Evolutionary conservation across 2,888 invertebrate genomes (phyloP).

Genomic region (Diplolepis rosae): DNA sequence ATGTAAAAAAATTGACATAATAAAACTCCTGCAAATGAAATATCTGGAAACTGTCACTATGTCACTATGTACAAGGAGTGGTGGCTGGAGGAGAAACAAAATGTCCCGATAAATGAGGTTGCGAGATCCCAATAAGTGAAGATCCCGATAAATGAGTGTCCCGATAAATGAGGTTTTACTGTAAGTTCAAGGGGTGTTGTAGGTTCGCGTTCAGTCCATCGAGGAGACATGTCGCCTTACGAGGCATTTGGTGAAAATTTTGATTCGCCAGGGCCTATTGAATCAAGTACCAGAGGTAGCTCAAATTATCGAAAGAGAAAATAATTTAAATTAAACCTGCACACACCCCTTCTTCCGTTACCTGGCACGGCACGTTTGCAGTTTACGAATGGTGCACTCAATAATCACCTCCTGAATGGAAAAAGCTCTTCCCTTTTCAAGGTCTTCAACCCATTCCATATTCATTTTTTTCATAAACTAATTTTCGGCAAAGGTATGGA

Average conservation of each 20-base stretch:
- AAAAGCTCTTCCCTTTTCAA: background rate
- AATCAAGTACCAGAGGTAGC: conserved; percentile 59
- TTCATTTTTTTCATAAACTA: no score
- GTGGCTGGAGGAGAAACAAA: no score
- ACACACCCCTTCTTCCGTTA: background rate
- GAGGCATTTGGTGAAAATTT: conserved; percentile 56
- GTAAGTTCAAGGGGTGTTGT: background rate
- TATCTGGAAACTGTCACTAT: no score
- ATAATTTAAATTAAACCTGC: conserved; percentile 18
- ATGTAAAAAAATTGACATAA: no score
- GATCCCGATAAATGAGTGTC: no score
- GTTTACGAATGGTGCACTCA: background rate
- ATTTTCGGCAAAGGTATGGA: background rate
- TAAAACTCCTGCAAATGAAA: no score
- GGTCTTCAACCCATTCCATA: no score
- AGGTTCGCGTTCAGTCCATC: conserved; percentile 50
- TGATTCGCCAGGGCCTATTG: conserved; percentile 53
- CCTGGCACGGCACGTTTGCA: conserved; percentile 6
- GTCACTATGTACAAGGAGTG: no score
- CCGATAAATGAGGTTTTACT: no score
- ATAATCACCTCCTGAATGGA: conserved; percentile 32
- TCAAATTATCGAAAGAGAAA: conserved; percentile 32
- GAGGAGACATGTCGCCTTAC: conserved; percentile 61
- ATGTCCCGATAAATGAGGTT: no score
- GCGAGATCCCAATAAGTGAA: no score